Evolutionary conservation across 2,113 vertebrate genomes (phyloP), one percentile per base, ranked within the genome.

Genomic region (Emydura subglobosa): DNA sequence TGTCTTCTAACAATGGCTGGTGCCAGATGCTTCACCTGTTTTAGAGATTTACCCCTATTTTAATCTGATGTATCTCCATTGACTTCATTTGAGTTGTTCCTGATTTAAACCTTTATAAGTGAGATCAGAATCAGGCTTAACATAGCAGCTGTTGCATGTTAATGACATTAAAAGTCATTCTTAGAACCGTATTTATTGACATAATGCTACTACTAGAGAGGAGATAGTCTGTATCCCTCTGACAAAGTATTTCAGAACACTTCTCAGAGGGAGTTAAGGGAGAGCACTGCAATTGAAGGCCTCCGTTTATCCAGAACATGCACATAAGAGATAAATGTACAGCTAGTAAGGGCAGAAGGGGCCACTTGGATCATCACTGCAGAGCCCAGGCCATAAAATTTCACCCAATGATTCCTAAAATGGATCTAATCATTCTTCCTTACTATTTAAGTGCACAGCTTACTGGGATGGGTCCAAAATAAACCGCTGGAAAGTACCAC

Each of bases 221-320:
- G 11, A 59, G 57, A 7, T 27, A 27, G 27, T 59, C 0, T 0
- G 6, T 27, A 54, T 51, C 34, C 54, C 57, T 59, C 22, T 0
- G 11, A 6, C 19, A 7, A 34, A 59, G 12, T 1, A 0, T 57
- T 83, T 95, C 88, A 0, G 0, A 87, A 88, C 29, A 12, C 50
- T 51, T 51, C 50, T 12, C 50, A 51, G 50, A 13, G 50, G 50
- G 50, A 51, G 13, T 51, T 51, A 51, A 10, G 50, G 50, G 13
- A 51, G 6, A 51, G 13, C 50, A 51, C 50, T 59, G 42, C 3
- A 12, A 1, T 6, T 22, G 5, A 50, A 27, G 6, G 19, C 50
- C 57, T 9, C 72, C 29, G 44, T 11, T 59, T 31, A 49, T 31
- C n/a, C 85, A 59, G 22, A 11, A 39, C 6, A 0, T 25, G 31